Evolutionary conservation across 2,113 vertebrate genomes (phyloP).

Genomic region (Gallinago undulata): DNA sequence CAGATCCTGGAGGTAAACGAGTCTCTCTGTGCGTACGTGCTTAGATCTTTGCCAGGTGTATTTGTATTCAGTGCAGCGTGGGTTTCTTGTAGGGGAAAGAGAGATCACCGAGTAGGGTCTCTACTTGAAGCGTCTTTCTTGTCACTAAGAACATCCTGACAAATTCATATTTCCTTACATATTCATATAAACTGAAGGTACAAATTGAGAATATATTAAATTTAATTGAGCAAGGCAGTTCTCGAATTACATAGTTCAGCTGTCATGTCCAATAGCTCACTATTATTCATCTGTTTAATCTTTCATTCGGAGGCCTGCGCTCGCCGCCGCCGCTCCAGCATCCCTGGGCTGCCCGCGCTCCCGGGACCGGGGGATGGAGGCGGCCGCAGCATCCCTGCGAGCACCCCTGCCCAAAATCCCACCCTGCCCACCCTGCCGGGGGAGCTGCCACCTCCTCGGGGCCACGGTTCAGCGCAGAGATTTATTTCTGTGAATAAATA

Average conservation of each 20-base stretch:
- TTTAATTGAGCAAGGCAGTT: constrained; percentile 47
- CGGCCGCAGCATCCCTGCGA: accelerated
- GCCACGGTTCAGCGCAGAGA: not conserved
- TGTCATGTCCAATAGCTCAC: constrained; percentile 48
- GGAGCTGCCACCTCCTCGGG: not conserved
- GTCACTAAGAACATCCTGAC: not conserved
- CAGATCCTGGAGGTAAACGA: constrained; percentile 90
- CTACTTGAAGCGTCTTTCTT: not conserved
- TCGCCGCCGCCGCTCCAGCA: accelerated
- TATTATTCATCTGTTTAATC: constrained; percentile 44
- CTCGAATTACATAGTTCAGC: constrained; percentile 25
- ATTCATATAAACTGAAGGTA: constrained; percentile 34
- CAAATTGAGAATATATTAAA: constrained; percentile 56
- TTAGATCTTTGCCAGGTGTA: not conserved
- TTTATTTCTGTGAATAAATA: not conserved
- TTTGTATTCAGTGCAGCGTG: not conserved
- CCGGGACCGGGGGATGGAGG: not conserved
- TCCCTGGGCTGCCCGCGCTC: not conserved
- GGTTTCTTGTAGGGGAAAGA: not conserved
- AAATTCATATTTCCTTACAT: not conserved
- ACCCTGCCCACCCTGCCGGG: not conserved
- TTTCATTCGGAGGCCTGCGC: not conserved
- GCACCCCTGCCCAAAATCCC: not conserved
- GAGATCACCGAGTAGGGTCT: not conserved
- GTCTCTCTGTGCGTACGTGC: not conserved